Conservation (phyloP, 2,797 vertebrate species). For the Crocodylus rhombifer region DNA sequence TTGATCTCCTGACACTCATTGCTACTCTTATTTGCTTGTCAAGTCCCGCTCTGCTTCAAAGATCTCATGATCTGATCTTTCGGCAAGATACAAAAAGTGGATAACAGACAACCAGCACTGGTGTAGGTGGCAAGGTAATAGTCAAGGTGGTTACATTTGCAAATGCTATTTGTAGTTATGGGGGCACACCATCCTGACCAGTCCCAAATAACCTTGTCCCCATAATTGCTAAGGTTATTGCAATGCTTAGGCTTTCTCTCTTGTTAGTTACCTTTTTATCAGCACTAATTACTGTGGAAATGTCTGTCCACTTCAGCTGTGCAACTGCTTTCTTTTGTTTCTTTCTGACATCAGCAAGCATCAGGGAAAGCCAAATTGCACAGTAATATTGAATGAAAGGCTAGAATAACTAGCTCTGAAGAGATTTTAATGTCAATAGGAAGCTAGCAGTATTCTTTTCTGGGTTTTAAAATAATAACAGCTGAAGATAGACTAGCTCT, state of each 20-base stretch:
- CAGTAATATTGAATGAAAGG: not conserved
- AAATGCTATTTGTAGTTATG: not conserved
- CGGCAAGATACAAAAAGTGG: not conserved
- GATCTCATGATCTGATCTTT: not conserved
- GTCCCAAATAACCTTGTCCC: not conserved
- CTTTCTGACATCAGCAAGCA: not conserved
- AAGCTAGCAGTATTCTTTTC: not conserved
- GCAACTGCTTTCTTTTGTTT: not conserved
- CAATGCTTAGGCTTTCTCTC: not conserved
- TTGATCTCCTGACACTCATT: too few species aligned
- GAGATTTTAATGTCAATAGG: slow-evolving; percentile 6
- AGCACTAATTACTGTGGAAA: not conserved
- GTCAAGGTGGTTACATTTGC: not conserved
- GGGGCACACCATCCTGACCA: not conserved
- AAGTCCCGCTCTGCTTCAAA: too few species aligned
- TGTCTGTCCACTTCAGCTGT: not conserved
- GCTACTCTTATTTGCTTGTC: too few species aligned
- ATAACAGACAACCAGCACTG: not conserved
- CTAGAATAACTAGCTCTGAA: not conserved
- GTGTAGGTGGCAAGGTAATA: not conserved
- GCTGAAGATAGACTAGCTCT: not conserved
- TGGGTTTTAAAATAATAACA: not conserved
- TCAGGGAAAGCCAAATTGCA: slow-evolving; percentile 17
- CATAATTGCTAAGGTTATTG: not conserved
- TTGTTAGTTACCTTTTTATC: not conserved